These are phyloP conservation scores for Bombus ignitus DNA, from an alignment of 1,140 invertebrate genomes.

Conservation along the genomic window DNA sequence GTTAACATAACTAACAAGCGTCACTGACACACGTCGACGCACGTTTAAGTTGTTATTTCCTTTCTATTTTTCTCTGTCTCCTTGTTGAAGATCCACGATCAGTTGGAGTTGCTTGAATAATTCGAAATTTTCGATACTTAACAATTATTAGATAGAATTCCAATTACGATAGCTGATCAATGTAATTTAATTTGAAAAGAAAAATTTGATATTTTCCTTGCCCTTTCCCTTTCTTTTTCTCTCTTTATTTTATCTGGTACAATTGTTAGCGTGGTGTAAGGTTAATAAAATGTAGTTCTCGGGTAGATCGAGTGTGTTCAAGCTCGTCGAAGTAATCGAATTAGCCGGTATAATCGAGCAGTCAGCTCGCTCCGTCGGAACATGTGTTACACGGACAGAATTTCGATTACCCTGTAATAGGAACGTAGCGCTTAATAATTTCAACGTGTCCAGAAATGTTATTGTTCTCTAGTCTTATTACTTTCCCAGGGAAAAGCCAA, in stretches of 20 bases:
- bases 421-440: slow-evolving; percentile 10
- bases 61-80: background rate
- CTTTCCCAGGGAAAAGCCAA: background rate
- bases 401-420: slow-evolving; percentile 26
- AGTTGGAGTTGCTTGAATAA: no score
- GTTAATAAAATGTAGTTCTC: background rate
- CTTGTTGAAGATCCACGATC: no score
- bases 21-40: background rate
- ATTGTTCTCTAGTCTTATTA: background rate
- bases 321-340: slow-evolving; percentile 17
- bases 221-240: background rate
- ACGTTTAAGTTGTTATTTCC: background rate
- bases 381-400: slow-evolving; percentile 8
- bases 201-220: background rate
- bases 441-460: slow-evolving; percentile 3
- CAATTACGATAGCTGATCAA: no score
- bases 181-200: background rate
- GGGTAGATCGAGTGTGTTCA: background rate
- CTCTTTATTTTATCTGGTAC: background rate
- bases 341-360: slow-evolving; percentile 27
- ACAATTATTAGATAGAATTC: no score
- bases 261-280: background rate
- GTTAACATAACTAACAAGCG: background rate
- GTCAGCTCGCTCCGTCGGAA: slow-evolving; percentile 12
- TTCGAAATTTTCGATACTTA: no score